Evolutionary conservation across 2,113 vertebrate genomes (phyloP).

Genomic region (Mionectes macconnelli): DNA sequence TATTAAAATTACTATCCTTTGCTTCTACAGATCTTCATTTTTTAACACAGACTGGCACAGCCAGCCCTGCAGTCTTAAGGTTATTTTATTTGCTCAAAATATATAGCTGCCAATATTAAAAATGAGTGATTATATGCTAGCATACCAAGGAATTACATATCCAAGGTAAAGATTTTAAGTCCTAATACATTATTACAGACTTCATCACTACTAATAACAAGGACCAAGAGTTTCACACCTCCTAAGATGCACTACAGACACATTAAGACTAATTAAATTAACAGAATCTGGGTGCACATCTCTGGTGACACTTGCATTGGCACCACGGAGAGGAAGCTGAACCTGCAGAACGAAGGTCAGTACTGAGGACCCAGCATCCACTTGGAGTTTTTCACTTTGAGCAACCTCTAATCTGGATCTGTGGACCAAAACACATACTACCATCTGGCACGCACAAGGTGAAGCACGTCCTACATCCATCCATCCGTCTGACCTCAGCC

Average conservation of each 20-base stretch:
- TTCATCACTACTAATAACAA: neutral
- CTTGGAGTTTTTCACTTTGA: neutral
- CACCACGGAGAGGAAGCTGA: neutral
- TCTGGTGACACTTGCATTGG: neutral
- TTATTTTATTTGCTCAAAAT: neutral
- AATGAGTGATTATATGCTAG: neutral
- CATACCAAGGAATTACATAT: neutral
- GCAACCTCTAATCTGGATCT: neutral
- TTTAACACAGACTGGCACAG: neutral
- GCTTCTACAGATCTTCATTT: neutral
- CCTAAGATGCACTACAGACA: neutral
- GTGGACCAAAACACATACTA: neutral
- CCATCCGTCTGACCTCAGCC: neutral
- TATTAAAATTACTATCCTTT: neutral
- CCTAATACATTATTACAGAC: neutral
- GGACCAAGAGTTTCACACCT: neutral
- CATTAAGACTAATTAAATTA: neutral
- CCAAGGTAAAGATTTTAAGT: neutral
- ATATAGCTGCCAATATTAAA: neutral
- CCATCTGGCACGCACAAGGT: fast-evolving
- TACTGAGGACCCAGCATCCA: neutral
- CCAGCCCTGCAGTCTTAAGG: neutral
- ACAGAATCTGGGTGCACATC: neutral
- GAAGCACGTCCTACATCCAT: neutral
- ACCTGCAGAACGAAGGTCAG: neutral